These are phyloP conservation scores for Xiphorhynchus erythropygius DNA, from an alignment of 2,797 vertebrate species.

Conservation along the genomic window DNA sequence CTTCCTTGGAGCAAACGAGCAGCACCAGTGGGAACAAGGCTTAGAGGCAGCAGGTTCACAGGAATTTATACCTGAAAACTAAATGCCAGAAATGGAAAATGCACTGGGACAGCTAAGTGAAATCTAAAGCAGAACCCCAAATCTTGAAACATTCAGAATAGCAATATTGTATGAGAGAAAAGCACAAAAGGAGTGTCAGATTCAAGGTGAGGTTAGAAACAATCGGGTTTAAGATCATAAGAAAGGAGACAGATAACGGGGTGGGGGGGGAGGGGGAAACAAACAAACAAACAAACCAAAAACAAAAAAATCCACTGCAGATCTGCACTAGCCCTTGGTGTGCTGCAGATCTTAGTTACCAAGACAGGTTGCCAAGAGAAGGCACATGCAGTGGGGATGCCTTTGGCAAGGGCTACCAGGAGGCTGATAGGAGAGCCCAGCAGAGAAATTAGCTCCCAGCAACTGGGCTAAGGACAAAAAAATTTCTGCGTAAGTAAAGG, in stretches of 20 bases:
- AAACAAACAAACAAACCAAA: no score
- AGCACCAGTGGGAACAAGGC: background rate
- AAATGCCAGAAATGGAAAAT: background rate
- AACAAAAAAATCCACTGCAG: background rate
- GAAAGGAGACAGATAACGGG: background rate
- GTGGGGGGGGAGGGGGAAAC: background rate
- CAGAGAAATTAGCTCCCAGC: conserved; percentile 29
- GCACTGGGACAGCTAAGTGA: background rate
- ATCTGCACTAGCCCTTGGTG: background rate
- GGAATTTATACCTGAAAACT: background rate
- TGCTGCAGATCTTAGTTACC: background rate
- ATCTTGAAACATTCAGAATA: background rate
- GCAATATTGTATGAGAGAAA: background rate
- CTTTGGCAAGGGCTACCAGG: background rate
- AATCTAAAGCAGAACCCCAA: background rate
- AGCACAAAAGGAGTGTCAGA: background rate
- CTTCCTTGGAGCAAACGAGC: background rate
- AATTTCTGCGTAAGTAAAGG: background rate
- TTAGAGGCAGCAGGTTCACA: background rate
- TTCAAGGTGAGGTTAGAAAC: background rate
- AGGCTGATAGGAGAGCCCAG: background rate
- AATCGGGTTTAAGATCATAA: background rate
- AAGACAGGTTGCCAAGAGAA: background rate
- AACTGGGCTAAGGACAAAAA: background rate
- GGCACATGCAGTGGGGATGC: background rate